Evolutionary conservation across 2,888 invertebrate genomes (phyloP).

Genomic region (Mythimna lalbum): DNA sequence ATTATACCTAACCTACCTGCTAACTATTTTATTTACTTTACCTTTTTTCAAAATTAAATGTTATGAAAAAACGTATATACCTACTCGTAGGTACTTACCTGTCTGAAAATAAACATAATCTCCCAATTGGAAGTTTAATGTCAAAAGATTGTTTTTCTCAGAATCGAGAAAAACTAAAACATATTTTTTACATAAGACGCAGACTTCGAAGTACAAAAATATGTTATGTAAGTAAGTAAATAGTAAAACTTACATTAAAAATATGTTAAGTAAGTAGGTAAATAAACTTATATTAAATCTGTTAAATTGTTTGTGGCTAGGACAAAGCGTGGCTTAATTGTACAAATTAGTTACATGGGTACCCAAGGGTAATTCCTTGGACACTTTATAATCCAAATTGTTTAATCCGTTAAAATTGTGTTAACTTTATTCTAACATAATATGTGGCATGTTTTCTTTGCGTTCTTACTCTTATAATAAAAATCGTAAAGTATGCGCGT

Average conservation of each 20-base stretch:
- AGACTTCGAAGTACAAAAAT: neutral
- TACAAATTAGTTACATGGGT: neutral
- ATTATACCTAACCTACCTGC: too few species aligned
- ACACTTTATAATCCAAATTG: constrained; percentile 7
- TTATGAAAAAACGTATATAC: neutral
- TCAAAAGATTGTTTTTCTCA: constrained; percentile 4
- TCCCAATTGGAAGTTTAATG: neutral
- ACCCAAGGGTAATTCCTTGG: constrained; percentile 5
- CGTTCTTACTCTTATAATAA: neutral
- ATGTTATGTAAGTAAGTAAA: neutral
- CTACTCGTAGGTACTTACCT: too few species aligned
- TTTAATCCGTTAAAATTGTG: neutral
- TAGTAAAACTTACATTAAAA: constrained; percentile 6
- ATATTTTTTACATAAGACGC: constrained; percentile 1
- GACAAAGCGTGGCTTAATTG: constrained; percentile 1
- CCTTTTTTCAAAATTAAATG: neutral
- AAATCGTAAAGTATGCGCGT: too few species aligned
- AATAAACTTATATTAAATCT: constrained; percentile 4
- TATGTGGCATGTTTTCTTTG: constrained; percentile 51
- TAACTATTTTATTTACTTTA: neutral
- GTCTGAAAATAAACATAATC: neutral
- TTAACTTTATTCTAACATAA: neutral
- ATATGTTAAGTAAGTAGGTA: neutral
- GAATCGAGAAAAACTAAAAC: constrained; percentile 1
- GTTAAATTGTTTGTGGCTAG: constrained; percentile 2